A percentile compares a stretch with the other conserved stretches of the same genome.
phyloP scores from a whole-genome alignment of 2,113 vertebrate species.

The Prunella fulvescens region DNA sequence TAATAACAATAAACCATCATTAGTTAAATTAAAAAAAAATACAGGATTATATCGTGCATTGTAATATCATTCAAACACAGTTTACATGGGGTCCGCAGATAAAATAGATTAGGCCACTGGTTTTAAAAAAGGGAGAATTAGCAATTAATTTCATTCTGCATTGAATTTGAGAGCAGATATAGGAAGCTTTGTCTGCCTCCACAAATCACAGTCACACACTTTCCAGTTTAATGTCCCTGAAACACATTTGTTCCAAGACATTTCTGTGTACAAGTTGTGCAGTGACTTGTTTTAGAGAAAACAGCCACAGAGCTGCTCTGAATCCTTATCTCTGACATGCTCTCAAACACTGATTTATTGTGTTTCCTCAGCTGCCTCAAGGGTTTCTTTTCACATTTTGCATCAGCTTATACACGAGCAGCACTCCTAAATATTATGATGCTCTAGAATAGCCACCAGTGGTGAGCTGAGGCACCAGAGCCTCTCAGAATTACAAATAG shows the following conservation, averaged over 20 bases:
- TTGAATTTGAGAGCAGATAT: background rate
- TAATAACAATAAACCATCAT: slow-evolving; percentile 17
- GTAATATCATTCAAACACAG: background rate
- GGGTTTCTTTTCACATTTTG: background rate
- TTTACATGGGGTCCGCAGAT: background rate
- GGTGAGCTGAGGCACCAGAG: background rate
- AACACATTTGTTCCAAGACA: background rate
- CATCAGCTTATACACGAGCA: background rate
- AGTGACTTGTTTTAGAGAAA: background rate
- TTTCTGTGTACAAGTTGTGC: background rate
- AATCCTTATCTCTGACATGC: background rate
- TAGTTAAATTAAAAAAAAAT: slow-evolving; percentile 42
- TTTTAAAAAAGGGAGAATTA: background rate
- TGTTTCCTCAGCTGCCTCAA: background rate
- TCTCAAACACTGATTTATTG: background rate
- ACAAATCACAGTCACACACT: background rate
- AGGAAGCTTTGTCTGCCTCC: background rate
- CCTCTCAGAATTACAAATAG: background rate
- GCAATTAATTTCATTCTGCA: background rate
- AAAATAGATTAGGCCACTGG: background rate
- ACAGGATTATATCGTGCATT: background rate
- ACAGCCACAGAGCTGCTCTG: background rate
- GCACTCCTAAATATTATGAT: background rate
- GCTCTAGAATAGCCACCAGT: background rate
- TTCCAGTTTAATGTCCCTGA: background rate